Evolutionary conservation across 2,888 invertebrate genomes (phyloP), one percentile per base, ranked within the genome.

Genomic region (Yponomeuta sedellus): DNA sequence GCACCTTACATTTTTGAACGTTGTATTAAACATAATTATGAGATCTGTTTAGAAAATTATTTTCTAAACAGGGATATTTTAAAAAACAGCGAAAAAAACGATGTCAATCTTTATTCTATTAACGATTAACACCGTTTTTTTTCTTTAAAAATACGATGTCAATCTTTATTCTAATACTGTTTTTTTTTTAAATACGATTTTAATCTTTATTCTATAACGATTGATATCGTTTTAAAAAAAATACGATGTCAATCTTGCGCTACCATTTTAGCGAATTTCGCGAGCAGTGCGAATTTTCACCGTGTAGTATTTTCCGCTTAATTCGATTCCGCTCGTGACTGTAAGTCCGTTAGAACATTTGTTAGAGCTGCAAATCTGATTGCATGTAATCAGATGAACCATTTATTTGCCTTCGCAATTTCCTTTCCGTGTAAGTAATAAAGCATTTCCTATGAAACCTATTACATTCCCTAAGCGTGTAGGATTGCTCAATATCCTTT

Each of bases 321-420:
- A 20, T 61, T 66, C 34, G 44, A 66, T 66, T 40, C 61, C 44
- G 16, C 39, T 63, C 52, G 63, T 57, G 63, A 66, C 52, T 62
- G 56, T 56, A 22, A 57, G 20, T 25, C 44, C 66, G 66, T 40
- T 66, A 39, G 57, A 62, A 61, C 63, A 66, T 66, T 66, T 62
- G 66, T 66, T 63, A 66, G 58, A 34, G 8, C 34, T 61, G 34
- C 44, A 39, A 39, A 66, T 66, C 66, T 52, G 66, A 66, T 66
- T 66, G 66, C 66, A 63, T 63, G 62, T 63, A 62, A 66, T 66
- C 66, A 66, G 61, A 61, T 66, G 66, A 25, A 56, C 28, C 57
- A 62, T 66, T 66, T 66, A 63, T 66, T 66, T 66, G 62, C 56
- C 57, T 57, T 62, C 19, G 62, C 66, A 66, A 66, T 66, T 66